A percentile compares a stretch with the other conserved stretches of the same genome.
Conservation (phyloP, 2,888 invertebrate genomes). For the Ommatoiulus sabulosus region DNA sequence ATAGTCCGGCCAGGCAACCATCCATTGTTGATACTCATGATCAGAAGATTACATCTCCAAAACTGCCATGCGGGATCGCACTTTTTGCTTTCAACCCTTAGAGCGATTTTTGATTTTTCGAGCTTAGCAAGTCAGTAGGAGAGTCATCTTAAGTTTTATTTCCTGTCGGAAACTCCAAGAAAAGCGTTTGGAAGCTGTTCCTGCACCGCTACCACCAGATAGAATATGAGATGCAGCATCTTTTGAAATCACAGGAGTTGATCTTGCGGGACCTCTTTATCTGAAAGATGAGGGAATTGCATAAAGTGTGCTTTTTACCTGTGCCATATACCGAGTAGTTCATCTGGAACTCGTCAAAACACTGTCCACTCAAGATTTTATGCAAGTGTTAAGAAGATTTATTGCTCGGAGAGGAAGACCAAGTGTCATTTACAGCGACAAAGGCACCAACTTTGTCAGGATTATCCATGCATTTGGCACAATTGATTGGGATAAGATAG, state of each 20-base stretch:
- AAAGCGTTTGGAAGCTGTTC: not conserved
- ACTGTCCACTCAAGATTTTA: conserved; percentile 61
- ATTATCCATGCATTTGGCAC: conserved; percentile 59
- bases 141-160: not conserved
- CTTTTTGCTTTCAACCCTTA: not conserved
- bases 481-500: conserved; percentile 58
- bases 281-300: not conserved
- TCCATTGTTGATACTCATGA: not conserved
- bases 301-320: not conserved
- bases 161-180: not conserved
- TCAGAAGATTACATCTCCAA: not conserved
- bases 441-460: conserved; percentile 63
- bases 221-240: not conserved
- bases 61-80: not conserved
- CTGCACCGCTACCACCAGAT: not conserved
- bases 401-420: conserved; percentile 61
- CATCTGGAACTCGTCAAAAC: not conserved
- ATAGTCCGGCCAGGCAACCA: not conserved
- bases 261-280: not conserved
- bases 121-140: not conserved
- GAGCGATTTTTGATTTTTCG: not conserved
- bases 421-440: conserved; percentile 63
- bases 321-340: not conserved
- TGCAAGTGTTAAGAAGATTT: conserved; percentile 62
- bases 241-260: not conserved